Percentiles rank a stretch among this genome's conserved stretches.
These are phyloP conservation scores for Threskiornis aethiopicus DNA, from an alignment of 2,797 vertebrate genomes.

Conservation along the genomic window DNA sequence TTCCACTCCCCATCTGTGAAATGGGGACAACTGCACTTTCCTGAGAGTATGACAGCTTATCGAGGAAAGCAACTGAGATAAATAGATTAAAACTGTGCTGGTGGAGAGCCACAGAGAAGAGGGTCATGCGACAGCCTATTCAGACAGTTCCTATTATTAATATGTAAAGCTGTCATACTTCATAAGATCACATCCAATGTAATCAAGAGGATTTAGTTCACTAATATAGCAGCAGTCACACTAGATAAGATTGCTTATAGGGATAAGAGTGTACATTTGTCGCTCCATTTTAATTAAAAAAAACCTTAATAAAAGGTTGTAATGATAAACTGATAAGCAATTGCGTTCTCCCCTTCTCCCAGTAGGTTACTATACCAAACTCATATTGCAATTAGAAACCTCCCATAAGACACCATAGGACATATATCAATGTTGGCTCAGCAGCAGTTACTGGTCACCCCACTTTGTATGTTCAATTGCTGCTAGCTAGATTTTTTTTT, in stretches of 20 bases:
- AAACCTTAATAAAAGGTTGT: conserved; percentile 72
- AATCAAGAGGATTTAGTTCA: conserved; percentile 72
- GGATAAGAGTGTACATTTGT: conserved; percentile 69
- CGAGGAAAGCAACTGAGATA: conserved; percentile 22
- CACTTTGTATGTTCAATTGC: conserved; percentile 5
- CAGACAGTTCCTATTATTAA: conserved; percentile 64
- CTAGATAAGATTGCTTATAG: conserved; percentile 70
- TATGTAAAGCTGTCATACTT: conserved; percentile 70
- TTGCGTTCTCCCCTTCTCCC: conserved; percentile 44
- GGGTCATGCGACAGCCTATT: conserved; percentile 57
- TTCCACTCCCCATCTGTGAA: not conserved
- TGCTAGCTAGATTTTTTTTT: conserved; percentile 39
- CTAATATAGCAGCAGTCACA: conserved; percentile 68
- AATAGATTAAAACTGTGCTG: conserved; percentile 45
- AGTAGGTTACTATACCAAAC: conserved; percentile 47
- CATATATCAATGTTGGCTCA: conserved; percentile 34
- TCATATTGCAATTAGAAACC: conserved; percentile 60
- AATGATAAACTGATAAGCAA: conserved; percentile 71
- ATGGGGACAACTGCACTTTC: not conserved
- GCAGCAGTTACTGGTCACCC: conserved; percentile 29
- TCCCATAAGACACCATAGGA: conserved; percentile 51
- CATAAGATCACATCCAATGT: conserved; percentile 69
- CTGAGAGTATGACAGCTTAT: not conserved
- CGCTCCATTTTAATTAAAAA: conserved; percentile 70
- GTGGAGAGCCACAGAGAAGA: conserved; percentile 46